phyloP scores from a whole-genome alignment of 2,797 vertebrate species.

The Morus bassanus region DNA sequence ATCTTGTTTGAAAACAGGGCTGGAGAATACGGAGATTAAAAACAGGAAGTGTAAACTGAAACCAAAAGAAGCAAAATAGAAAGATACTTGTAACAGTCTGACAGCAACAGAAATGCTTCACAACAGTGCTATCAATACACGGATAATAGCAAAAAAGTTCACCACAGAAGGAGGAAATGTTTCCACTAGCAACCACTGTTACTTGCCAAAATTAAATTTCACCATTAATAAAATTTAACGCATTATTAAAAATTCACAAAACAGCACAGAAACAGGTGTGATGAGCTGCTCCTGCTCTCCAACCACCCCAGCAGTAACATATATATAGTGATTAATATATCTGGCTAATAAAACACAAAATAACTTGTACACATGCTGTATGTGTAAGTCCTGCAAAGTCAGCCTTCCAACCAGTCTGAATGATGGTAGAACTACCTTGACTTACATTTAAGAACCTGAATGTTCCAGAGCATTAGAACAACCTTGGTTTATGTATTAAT shows the following conservation, averaged over 20 bases:
- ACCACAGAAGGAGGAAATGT: background rate
- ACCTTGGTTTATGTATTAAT: background rate
- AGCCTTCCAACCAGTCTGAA: background rate
- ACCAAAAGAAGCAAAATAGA: background rate
- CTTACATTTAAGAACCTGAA: background rate
- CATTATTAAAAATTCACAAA: background rate
- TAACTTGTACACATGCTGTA: background rate
- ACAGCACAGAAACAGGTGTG: background rate
- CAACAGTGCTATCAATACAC: background rate
- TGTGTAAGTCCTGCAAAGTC: background rate
- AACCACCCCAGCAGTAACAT: rapidly evolving
- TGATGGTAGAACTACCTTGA: background rate
- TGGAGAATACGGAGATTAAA: background rate
- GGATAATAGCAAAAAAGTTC: background rate
- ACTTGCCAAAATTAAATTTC: background rate
- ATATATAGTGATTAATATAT: background rate
- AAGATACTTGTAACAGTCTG: background rate
- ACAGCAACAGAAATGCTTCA: background rate
- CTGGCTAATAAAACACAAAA: background rate
- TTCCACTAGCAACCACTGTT: background rate
- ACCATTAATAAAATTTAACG: background rate
- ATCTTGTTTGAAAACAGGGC: background rate
- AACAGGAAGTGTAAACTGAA: background rate
- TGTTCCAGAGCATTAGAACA: background rate
- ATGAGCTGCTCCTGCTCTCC: background rate